Evolutionary conservation across 2,113 vertebrate species (phyloP).

Genomic region (Leptosomus discolor): DNA sequence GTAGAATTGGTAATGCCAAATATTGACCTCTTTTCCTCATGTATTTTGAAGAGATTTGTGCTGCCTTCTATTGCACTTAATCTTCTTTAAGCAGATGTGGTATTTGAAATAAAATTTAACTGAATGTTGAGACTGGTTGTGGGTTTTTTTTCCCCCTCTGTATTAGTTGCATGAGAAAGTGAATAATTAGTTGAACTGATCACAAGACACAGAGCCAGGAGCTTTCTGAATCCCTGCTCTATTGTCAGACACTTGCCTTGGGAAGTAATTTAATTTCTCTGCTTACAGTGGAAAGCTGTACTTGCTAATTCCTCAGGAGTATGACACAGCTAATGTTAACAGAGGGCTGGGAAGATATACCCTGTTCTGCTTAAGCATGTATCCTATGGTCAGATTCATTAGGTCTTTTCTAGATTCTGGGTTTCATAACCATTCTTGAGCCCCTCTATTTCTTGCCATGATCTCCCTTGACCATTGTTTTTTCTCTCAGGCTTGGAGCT

Average conservation of each 20-base stretch:
- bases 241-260: conserved; percentile 23
- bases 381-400: neutral
- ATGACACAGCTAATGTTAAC: neutral
- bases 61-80: neutral
- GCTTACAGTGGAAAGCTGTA: neutral
- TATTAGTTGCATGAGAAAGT: neutral
- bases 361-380: neutral
- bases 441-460: neutral
- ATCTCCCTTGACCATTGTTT: neutral
- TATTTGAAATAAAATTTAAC: neutral
- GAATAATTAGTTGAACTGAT: neutral
- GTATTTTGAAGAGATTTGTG: neutral
- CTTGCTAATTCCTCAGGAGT: conserved; percentile 8
- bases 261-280: conserved; percentile 20
- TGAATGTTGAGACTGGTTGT: neutral
- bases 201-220: neutral
- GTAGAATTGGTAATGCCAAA: neutral
- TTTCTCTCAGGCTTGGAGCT: neutral
- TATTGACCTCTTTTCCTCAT: neutral
- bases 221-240: neutral
- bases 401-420: neutral
- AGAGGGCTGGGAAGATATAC: neutral
- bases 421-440: neutral
- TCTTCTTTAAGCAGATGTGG: neutral
- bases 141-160: neutral